Percentiles rank a stretch among this genome's conserved stretches.
Evolutionary conservation across 2,888 invertebrate species (phyloP).

Genomic region (Adelognathus sp.): DNA sequence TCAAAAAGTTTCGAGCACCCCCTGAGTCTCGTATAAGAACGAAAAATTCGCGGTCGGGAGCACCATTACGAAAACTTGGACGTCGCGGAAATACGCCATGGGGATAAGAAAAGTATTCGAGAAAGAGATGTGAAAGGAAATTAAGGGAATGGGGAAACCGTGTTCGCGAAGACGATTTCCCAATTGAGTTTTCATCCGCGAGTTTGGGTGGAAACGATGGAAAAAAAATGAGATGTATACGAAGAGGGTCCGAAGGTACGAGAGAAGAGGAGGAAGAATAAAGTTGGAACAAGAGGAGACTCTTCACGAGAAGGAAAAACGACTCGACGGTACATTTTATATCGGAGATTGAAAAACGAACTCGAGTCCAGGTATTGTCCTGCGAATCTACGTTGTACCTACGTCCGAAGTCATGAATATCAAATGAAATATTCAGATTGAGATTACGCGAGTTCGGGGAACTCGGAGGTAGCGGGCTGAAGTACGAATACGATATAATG

Average conservation of each 20-base stretch:
- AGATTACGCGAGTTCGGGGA: slow-evolving; percentile 24
- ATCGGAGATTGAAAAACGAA: background rate
- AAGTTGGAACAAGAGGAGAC: slow-evolving; percentile 12
- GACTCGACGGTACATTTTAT: background rate
- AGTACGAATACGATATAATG: background rate
- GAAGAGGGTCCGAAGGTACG: background rate
- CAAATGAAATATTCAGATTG: slow-evolving; percentile 51
- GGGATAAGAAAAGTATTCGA: background rate
- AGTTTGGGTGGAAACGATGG: slow-evolving; percentile 20
- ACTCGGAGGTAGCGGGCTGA: background rate
- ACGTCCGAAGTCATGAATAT: slow-evolving; percentile 30
- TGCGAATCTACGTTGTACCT: slow-evolving; percentile 6
- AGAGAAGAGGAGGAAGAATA: background rate
- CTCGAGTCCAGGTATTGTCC: slow-evolving; percentile 14
- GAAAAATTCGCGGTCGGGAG: background rate
- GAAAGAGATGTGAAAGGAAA: background rate
- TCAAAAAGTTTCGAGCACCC: slow-evolving; percentile 3
- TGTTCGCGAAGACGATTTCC: slow-evolving; percentile 13
- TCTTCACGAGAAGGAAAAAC: too few species aligned
- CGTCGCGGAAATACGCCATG: background rate
- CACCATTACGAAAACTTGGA: slow-evolving; percentile 7
- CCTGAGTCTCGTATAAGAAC: background rate
- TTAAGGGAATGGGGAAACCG: background rate
- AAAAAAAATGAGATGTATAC: slow-evolving; percentile 22
- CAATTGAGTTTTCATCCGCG: slow-evolving; percentile 13